phyloP scores from a whole-genome alignment of 2,113 vertebrate species.

The Anguilla rostrata region DNA sequence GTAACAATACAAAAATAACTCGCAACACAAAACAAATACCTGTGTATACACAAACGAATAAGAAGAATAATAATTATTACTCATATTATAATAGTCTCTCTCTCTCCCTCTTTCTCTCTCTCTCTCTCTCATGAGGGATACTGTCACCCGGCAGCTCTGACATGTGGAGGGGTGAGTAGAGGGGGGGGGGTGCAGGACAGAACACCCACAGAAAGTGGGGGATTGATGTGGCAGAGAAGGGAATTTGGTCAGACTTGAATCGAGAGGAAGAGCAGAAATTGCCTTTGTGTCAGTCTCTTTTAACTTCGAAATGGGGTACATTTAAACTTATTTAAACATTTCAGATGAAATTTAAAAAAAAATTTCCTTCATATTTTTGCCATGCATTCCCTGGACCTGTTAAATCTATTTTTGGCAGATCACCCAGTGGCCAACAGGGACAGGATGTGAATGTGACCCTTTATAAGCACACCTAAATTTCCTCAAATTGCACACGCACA shows the following conservation, averaged over 20 bases:
- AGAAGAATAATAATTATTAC: no score
- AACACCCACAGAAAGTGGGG: background rate
- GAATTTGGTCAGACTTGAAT: background rate
- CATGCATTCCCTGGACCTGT: background rate
- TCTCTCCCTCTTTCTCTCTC: no score
- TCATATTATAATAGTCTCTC: no score
- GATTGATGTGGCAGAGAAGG: background rate
- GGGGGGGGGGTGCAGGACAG: no score
- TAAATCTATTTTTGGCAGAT: background rate
- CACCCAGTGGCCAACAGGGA: constrained; percentile 17
- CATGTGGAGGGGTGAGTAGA: background rate
- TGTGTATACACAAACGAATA: no score
- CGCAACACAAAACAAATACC: no score
- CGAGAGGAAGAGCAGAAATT: background rate
- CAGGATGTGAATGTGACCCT: no score
- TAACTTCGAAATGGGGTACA: background rate
- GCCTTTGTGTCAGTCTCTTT: background rate
- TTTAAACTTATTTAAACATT: background rate
- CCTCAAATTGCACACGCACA: no score
- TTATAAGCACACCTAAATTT: no score
- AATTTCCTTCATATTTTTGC: background rate
- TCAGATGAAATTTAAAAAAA: no score
- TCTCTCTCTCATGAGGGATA: background rate
- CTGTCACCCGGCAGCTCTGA: background rate
- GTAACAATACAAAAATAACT: no score